phyloP scores from a whole-genome alignment of 1,140 invertebrate species.

The Cotesia chilonis region DNA sequence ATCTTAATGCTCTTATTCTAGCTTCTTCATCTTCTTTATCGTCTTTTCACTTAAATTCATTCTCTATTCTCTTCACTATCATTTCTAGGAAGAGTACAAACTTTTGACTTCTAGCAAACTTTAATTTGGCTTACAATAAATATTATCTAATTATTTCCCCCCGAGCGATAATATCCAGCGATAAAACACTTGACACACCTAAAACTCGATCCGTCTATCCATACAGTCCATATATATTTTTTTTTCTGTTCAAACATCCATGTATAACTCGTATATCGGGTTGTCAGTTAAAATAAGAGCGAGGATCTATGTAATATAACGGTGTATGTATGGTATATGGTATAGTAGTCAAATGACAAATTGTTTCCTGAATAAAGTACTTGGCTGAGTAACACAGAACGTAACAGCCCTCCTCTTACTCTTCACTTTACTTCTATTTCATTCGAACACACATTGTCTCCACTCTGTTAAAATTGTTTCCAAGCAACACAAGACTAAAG shows the following conservation, averaged over 20 bases:
- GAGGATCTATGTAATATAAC: background rate
- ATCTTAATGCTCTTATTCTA: constrained; percentile 11
- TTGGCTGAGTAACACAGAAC: constrained; percentile 4
- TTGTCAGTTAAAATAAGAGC: constrained; percentile 6
- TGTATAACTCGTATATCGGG: constrained; percentile 25
- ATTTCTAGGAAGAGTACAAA: too few species aligned
- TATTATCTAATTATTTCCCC: too few species aligned
- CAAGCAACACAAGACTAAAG: background rate
- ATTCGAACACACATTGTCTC: constrained; percentile 7
- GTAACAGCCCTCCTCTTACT: constrained; percentile 26
- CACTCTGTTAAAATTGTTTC: background rate
- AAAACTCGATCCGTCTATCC: too few species aligned
- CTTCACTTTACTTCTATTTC: constrained; percentile 27
- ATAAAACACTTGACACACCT: too few species aligned
- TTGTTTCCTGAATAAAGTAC: constrained; percentile 41
- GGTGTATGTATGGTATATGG: background rate
- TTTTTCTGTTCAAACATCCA: too few species aligned
- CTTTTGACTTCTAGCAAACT: too few species aligned
- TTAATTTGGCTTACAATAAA: too few species aligned
- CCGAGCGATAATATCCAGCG: too few species aligned
- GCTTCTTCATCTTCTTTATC: background rate
- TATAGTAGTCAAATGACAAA: constrained; percentile 36
- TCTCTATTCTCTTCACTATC: background rate
- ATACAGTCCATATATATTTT: too few species aligned
- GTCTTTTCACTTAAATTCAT: background rate